Evolutionary conservation across 2,797 vertebrate genomes (phyloP).

Genomic region (Pipistrellus pipistrellus): DNA sequence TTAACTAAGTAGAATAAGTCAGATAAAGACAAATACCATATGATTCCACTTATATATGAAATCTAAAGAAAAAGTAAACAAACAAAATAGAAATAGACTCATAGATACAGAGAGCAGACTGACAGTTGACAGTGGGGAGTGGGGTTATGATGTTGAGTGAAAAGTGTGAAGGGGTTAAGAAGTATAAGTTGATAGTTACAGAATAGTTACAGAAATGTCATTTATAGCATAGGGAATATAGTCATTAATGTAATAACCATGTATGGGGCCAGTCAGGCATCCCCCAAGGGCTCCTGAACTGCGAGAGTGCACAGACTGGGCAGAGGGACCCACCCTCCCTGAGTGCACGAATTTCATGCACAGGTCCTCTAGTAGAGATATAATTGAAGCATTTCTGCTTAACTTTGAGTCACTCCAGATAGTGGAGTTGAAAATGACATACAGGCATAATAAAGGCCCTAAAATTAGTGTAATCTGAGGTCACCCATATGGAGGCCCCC

Average conservation of each 20-base stretch:
- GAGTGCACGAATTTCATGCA: too few species aligned
- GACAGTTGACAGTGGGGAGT: background rate
- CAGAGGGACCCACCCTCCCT: too few species aligned
- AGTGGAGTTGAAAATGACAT: background rate
- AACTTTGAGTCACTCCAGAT: background rate
- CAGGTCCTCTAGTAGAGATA: background rate
- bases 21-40: background rate
- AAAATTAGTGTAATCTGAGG: background rate
- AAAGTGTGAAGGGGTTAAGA: background rate
- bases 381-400: background rate
- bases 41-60: background rate
- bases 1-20: background rate
- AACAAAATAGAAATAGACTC: background rate
- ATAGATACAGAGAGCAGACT: background rate
- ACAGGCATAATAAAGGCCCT: background rate
- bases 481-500: background rate
- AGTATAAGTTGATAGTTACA: background rate
- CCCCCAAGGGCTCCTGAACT: too few species aligned
- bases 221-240: background rate
- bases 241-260: background rate
- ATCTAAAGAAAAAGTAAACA: background rate
- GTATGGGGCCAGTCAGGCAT: background rate
- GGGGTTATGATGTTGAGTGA: background rate
- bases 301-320: too few species aligned
- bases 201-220: background rate